Conservation (phyloP, 2,113 vertebrate species). For the Paradoxurus hermaphroditus region DNA sequence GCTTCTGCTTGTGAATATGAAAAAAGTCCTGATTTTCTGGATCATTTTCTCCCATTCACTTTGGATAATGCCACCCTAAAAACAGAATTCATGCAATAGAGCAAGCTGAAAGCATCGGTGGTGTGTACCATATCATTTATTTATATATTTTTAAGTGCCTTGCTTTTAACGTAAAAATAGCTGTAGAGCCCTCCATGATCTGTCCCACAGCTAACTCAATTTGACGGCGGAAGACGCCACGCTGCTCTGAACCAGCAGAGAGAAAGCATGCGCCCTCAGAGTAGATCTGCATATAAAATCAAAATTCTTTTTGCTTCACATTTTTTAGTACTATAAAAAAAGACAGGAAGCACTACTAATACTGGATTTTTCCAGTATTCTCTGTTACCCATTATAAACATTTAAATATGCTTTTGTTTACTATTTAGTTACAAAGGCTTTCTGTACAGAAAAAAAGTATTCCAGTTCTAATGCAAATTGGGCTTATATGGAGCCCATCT, state of each 20-base stretch:
- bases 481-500: not conserved
- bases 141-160: conserved; percentile 14
- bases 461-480: not conserved
- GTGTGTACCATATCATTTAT: not conserved
- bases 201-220: not conserved
- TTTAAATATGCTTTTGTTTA: not conserved
- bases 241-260: not conserved
- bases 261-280: not conserved
- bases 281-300: not conserved
- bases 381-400: conserved; percentile 11
- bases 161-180: conserved; percentile 40
- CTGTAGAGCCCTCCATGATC: not conserved
- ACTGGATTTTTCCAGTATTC: not conserved
- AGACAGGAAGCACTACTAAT: not conserved
- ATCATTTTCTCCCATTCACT: not conserved
- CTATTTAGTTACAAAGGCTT: not conserved
- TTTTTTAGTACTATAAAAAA: conserved; percentile 12
- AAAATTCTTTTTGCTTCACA: not conserved
- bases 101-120: not conserved
- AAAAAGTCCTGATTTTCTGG: not conserved
- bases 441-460: not conserved
- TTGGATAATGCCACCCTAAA: not conserved
- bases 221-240: conserved; percentile 6
- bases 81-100: not conserved
- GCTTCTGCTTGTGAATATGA: not conserved